Evolutionary conservation across 2,797 vertebrate genomes (phyloP).

Genomic region (Tauraco hartlaubi): DNA sequence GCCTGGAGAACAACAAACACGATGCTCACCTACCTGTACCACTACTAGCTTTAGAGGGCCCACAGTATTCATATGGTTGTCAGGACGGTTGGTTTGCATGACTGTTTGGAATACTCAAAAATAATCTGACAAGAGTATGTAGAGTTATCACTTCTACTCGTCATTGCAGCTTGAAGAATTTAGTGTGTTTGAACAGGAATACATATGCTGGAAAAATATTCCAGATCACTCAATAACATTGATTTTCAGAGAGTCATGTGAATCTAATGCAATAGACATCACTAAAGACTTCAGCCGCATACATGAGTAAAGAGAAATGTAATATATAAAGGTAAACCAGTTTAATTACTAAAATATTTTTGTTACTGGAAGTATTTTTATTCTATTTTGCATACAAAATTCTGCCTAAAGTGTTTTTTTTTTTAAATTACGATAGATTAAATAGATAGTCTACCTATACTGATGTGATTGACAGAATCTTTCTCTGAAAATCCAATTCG

Average conservation of each 20-base stretch:
- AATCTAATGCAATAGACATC: not conserved
- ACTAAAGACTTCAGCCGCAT: not conserved
- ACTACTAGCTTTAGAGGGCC: not conserved
- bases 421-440: not conserved
- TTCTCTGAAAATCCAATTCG: not conserved
- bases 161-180: not conserved
- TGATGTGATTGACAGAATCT: not conserved
- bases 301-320: not conserved
- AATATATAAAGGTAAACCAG: not conserved
- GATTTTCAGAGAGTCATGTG: not conserved
- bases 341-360: not conserved
- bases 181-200: not conserved
- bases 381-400: not conserved
- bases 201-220: not conserved
- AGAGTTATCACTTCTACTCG: not conserved
- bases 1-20: not conserved
- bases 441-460: not conserved
- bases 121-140: not conserved
- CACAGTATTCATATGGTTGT: not conserved
- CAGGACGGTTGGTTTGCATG: not conserved
- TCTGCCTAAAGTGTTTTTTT: not conserved
- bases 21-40: rapidly evolving
- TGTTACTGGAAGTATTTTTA: not conserved
- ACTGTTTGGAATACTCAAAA: not conserved
- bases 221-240: not conserved